Conservation (phyloP, 2,113 vertebrate genomes). For the Cyprinodon brontotheroides region DNA sequence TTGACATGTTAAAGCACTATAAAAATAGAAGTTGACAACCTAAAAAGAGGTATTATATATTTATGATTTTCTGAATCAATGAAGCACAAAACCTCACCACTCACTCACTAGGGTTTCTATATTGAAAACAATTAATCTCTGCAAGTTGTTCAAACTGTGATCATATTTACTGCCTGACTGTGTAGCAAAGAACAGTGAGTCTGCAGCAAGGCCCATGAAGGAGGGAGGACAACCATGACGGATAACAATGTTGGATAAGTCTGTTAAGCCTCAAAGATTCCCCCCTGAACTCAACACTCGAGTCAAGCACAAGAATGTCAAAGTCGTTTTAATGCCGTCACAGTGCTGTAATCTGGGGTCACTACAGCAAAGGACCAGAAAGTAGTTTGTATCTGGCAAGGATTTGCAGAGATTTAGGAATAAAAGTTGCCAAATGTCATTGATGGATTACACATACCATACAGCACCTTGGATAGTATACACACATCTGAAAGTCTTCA, state of each 20-base stretch:
- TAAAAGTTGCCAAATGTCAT: background rate
- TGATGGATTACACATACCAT: background rate
- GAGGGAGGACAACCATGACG: constrained; percentile 47
- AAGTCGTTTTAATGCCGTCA: constrained; percentile 51
- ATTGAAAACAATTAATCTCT: background rate
- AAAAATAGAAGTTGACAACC: background rate
- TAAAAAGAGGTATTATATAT: background rate
- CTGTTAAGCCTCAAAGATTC: constrained; percentile 54
- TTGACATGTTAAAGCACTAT: background rate
- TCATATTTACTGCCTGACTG: constrained; percentile 11
- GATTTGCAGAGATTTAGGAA: constrained; percentile 5
- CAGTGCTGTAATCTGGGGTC: constrained; percentile 41
- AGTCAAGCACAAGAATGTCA: constrained; percentile 53
- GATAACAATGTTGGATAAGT: constrained; percentile 68
- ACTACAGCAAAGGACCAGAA: constrained; percentile 23
- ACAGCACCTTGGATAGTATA: background rate
- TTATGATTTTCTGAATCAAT: background rate
- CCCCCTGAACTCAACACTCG: constrained; percentile 42
- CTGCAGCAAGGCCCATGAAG: constrained; percentile 24
- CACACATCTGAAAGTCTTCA: background rate
- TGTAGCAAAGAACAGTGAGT: constrained; percentile 30
- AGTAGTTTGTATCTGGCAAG: background rate
- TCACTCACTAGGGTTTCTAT: background rate
- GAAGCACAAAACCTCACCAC: background rate
- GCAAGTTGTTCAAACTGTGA: constrained; percentile 13